phyloP scores from a whole-genome alignment of 2,113 vertebrate genomes.

The Cichladusa arquata region DNA sequence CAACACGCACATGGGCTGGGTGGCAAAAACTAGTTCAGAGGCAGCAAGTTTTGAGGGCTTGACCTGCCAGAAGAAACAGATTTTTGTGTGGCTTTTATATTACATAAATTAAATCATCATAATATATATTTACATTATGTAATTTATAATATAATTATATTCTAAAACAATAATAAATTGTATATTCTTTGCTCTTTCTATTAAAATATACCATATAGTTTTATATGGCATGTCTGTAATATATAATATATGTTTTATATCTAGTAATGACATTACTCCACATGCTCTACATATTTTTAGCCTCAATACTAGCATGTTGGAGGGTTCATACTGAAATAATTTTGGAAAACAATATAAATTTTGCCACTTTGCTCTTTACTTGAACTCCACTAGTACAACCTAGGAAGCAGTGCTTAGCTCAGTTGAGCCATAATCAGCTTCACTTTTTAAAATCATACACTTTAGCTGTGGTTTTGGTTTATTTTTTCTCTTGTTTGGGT shows the following conservation, averaged over 20 bases:
- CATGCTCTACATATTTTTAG: background rate
- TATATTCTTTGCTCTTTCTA: background rate
- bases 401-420: background rate
- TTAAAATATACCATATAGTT: background rate
- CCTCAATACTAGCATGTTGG: background rate
- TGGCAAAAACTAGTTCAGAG: background rate
- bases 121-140: background rate
- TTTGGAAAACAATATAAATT: background rate
- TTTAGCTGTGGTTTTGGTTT: background rate
- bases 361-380: background rate
- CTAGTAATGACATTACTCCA: background rate
- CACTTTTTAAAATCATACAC: fast-evolving
- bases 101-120: background rate
- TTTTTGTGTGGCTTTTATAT: background rate
- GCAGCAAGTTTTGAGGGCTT: background rate
- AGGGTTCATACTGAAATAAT: background rate
- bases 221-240: background rate
- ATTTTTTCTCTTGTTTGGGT: background rate
- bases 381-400: background rate
- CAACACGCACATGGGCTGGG: fast-evolving
- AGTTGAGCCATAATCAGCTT: background rate
- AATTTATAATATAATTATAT: background rate
- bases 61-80: background rate
- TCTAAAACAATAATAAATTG: background rate
- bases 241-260: background rate